Base-by-base conservation (phyloP, 1,140 invertebrate species). In the Aphis gossypii region DNA sequence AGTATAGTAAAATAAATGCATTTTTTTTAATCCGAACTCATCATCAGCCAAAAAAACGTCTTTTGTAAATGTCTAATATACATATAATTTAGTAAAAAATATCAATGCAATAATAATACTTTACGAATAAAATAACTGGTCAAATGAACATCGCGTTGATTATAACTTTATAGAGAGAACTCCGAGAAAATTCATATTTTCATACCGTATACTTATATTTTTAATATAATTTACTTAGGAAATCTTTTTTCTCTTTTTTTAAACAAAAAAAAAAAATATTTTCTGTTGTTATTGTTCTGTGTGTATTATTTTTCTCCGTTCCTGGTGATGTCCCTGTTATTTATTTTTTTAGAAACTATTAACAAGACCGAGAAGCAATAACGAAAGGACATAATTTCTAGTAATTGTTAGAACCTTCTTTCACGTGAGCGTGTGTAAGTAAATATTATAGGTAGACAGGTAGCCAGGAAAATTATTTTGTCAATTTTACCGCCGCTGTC, bases 291-390 rank as follows among this genome's bases (percentile, higher is more conserved):
- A 1, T 51, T 51, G 48, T 51, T 51, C 14, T 51, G 8, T 9
- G 7, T 54, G 23, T 54, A 23, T 54, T 30, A 23, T 60, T 60
- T 60, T 60, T 8, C 25, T 6, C 3, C 9, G 18, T 82, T 38
- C 35, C 2, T 21, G 35, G 30, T 30, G 76, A 83, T 8, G 20
- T 83, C 20, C 20, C 35, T 38, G 7, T 38, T 83, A 38, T 83
- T 83, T 38, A 25, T 38, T 35, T 83, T 20, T 83, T 20, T 76
- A 14, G 18, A n/a, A 76, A n/a, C 60, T n/a, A n/a, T n/a, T 76
- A 76, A 76, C 60, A n/a, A 76, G 60, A 76, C 60, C 60, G 60
- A 35, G 76, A 44, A 84, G 83, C 83, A 84, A 84, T 83, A 83
- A 84, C 83, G 23, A 44, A 41, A 84, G 9, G 35, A 84, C 83